These are phyloP conservation scores for Gymnocypris eckloni DNA, from an alignment of 2,797 vertebrate genomes.

Conservation along the genomic window DNA sequence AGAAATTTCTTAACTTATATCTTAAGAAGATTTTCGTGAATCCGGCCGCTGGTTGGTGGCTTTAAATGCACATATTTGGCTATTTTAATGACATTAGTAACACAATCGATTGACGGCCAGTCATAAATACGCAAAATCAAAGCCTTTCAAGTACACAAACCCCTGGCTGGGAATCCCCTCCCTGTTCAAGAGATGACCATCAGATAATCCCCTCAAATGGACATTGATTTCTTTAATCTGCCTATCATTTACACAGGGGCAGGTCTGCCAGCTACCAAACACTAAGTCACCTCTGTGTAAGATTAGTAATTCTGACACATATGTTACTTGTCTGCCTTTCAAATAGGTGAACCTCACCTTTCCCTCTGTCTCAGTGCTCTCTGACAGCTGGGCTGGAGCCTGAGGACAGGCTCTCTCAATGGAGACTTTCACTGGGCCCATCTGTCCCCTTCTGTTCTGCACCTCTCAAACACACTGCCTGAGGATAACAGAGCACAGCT, in stretches of 20 bases:
- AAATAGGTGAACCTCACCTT: slow-evolving; percentile 64
- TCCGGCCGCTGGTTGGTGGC: neutral
- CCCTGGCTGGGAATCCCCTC: neutral
- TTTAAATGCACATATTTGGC: neutral
- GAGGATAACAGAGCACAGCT: slow-evolving; percentile 52
- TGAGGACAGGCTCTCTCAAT: slow-evolving; percentile 61
- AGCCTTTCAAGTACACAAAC: slow-evolving; percentile 9
- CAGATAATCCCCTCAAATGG: slow-evolving; percentile 37
- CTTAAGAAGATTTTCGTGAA: no score
- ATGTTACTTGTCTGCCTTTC: slow-evolving; percentile 52
- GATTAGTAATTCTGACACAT: slow-evolving; percentile 65
- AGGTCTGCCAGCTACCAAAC: slow-evolving; percentile 32
- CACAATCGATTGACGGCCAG: neutral
- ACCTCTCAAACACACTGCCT: slow-evolving; percentile 51
- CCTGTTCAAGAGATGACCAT: slow-evolving; percentile 22
- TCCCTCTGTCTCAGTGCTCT: slow-evolving; percentile 50
- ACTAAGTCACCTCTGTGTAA: slow-evolving; percentile 52
- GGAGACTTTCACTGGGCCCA: slow-evolving; percentile 62
- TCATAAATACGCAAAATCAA: neutral
- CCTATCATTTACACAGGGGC: slow-evolving; percentile 44
- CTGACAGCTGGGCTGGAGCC: slow-evolving; percentile 59
- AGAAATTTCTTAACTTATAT: no score
- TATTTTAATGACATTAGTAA: neutral
- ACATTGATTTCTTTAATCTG: slow-evolving; percentile 45
- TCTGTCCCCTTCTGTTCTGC: slow-evolving; percentile 62